Evolutionary conservation across 1,140 invertebrate genomes (phyloP), one percentile per base, ranked within the genome.

Genomic region (Cardiocondyla obscurior): DNA sequence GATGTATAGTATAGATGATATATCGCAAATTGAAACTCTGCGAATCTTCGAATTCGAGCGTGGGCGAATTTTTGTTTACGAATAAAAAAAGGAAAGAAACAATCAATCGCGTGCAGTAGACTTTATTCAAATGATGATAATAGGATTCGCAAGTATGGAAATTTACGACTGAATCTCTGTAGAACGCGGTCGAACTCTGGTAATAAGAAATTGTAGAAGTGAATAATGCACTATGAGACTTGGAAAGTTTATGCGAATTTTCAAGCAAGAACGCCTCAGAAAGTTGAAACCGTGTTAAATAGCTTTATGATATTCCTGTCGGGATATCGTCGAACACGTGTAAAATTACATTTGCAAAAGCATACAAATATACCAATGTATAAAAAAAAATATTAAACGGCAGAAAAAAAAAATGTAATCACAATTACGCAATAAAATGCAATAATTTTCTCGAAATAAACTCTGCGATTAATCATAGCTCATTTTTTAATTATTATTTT

Each of bases 181-280:
- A 76, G 19, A 64, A 76, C 73, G 42, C 28, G 57, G 30, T 28
- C 19, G 44, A 76, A 76, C 57, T 76, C 58, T 64, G 57, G 73
- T 76, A 76, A 76, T 76, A 76, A 76, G 73, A 76, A 76, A 64
- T 76, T 60, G 57, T 14, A 42, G 73, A 76, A 76, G 58, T 64
- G 58, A 76, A 76, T 76, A 76, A 76, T 76, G 73, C 42, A 76
- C 73, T 39, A 76, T 58, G 58, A 64, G 44, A 76, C 57, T 49
- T 49, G 57, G 19, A 58, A 76, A 64, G 57, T 76, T 76, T 64
- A 58, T 42, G 58, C 22, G 51, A 64, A 64, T 76, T 76, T 76
- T 76, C 49, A 64, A 53, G 28, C 57, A 64, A 36, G 44, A 64
- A 64, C 58, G 64, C 58, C 30, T 76, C 51, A 51, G 19, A 49